Evolutionary conservation across 2,113 vertebrate species (phyloP).

Genomic region (Megaleporinus macrocephalus): DNA sequence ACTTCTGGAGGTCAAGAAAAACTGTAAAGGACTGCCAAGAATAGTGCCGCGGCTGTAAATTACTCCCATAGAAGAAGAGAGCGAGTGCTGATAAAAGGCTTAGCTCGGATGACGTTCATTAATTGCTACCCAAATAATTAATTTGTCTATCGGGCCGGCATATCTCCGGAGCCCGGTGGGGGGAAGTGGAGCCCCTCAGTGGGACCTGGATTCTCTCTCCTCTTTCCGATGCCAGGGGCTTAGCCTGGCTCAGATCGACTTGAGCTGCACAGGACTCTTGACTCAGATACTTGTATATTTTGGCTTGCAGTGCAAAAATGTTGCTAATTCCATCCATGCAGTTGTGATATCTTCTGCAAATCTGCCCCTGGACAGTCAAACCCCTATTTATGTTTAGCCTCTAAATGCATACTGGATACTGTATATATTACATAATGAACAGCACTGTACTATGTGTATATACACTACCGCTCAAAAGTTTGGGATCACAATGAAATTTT

Average conservation of each 20-base stretch:
- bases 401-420: too few species aligned
- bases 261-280: slow-evolving; percentile 22
- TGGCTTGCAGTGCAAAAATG: too few species aligned
- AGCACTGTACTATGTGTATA: too few species aligned
- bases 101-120: slow-evolving; percentile 62
- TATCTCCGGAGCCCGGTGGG: slow-evolving; percentile 47
- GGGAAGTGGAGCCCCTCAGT: slow-evolving; percentile 47
- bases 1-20: slow-evolving; percentile 67
- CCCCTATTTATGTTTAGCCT: too few species aligned
- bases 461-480: too few species aligned
- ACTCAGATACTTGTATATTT: background rate
- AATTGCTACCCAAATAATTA: slow-evolving; percentile 67
- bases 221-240: slow-evolving; percentile 27
- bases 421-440: too few species aligned
- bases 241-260: slow-evolving; percentile 29
- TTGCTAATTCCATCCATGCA: too few species aligned
- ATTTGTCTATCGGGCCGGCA: slow-evolving; percentile 55
- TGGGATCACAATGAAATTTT: too few species aligned
- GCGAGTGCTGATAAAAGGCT: slow-evolving; percentile 61
- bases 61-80: slow-evolving; percentile 58
- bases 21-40: slow-evolving; percentile 64
- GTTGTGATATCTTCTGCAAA: too few species aligned
- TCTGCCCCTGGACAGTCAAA: too few species aligned
- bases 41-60: slow-evolving; percentile 61
- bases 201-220: slow-evolving; percentile 48